Base-by-base conservation (phyloP, 1,140 invertebrate genomes). In the Sycophila sp. region DNA sequence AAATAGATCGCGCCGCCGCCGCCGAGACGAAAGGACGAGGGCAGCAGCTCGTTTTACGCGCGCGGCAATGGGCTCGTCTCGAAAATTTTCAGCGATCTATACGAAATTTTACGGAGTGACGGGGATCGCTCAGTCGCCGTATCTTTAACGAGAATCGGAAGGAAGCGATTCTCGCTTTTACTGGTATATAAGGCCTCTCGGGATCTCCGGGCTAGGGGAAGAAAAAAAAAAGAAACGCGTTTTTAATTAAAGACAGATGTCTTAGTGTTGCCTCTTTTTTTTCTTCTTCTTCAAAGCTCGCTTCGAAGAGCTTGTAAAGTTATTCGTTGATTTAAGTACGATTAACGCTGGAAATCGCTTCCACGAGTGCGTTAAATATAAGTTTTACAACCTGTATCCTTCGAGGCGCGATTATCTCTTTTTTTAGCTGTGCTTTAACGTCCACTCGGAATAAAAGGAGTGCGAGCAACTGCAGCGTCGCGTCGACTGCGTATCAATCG, bases 1-100 rank as follows among this genome's bases (percentile, higher is more conserved):
- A 76, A 83, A 84, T 83, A 83, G 78, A 83, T 75, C 73, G 58
- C 63, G n/a, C 38, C 30, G 40, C 32, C 56, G 40, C 24, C 34
- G 36, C 13, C 34, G 22, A 64, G 32, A 40, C 22, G 34, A 65
- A 64, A 53, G 26, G 38, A 10, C 34, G 36, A n/a, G 38, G 4
- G 10, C n/a, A 11, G 13, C 34, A 42, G 30, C 32, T 68, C 55
- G 49, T 66, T 60, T 62, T 19, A 58, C 49, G 34, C 13, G 28
- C 22, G 45, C 8, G 32, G 40, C 40, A 1, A 2, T 22, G 11
- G 15, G 13, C 15, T 1, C 3, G 0, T 10, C 26, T 11, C 11
- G 51, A 22, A 66, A 56, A 56, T 32, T 66, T 66, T 56, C 38
- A 66, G 26, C 36, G 38, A 53, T 65, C 55, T 65, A 22, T n/a